Evolutionary conservation across 2,888 invertebrate species (phyloP).

Genomic region (Drosophila greeni): DNA sequence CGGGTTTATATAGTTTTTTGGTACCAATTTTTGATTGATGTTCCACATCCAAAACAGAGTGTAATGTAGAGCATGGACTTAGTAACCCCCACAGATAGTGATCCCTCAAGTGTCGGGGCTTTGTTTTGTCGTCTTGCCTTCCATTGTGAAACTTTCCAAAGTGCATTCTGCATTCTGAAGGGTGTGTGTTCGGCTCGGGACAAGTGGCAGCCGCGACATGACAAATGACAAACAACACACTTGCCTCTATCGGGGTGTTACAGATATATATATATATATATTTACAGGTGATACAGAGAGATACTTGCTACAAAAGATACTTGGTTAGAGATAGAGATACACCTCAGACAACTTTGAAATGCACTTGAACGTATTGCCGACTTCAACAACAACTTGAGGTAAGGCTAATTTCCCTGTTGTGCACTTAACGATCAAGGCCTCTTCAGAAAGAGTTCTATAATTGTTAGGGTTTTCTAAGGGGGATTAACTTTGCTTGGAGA

Average conservation of each 20-base stretch:
- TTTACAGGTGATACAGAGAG: too few species aligned
- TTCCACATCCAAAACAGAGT: slow-evolving; percentile 17
- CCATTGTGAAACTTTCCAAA: slow-evolving; percentile 59
- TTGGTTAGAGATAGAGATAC: slow-evolving; percentile 1
- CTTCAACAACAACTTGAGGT: slow-evolving; percentile 6
- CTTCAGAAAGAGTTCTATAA: background rate
- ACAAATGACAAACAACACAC: slow-evolving; percentile 64
- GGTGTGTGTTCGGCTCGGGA: slow-evolving; percentile 20
- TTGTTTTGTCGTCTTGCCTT: background rate
- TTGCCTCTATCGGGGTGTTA: slow-evolving; percentile 43
- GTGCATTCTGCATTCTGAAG: slow-evolving; percentile 59
- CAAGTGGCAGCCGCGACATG: slow-evolving; percentile 61
- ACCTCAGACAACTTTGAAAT: slow-evolving; percentile 63
- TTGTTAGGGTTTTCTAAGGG: background rate
- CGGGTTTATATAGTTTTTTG: background rate
- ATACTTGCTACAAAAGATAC: too few species aligned
- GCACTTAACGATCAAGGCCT: slow-evolving; percentile 2
- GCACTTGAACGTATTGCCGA: slow-evolving; percentile 57
- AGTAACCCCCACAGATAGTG: slow-evolving; percentile 23
- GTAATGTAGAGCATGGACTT: slow-evolving; percentile 53
- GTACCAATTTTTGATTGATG: slow-evolving; percentile 54
- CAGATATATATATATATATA: too few species aligned
- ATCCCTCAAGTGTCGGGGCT: slow-evolving; percentile 29
- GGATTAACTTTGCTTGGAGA: background rate
- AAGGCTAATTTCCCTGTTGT: slow-evolving; percentile 26